Evolutionary conservation across 2,113 vertebrate genomes (phyloP).

Genomic region (Pelobates fuscus): DNA sequence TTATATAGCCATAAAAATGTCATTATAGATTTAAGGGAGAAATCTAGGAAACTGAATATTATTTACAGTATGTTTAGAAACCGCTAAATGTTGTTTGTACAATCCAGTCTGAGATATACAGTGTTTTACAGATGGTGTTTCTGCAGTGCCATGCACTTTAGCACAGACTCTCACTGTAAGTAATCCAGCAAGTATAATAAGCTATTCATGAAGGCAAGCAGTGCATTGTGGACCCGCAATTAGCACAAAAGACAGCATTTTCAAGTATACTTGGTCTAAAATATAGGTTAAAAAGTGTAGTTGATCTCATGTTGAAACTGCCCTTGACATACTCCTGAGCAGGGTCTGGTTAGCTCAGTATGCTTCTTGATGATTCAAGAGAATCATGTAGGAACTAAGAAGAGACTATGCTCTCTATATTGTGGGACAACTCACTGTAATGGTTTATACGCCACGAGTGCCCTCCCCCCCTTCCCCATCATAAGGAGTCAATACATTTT

Average conservation of each 20-base stretch:
- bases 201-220: slow-evolving; percentile 18
- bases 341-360: too few relatives aligned
- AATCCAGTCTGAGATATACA: neutral
- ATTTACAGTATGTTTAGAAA: slow-evolving; percentile 6
- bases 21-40: neutral
- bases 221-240: slow-evolving; percentile 14
- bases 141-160: slow-evolving; percentile 4
- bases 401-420: too few relatives aligned
- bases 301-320: too few relatives aligned
- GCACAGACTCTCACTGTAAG: slow-evolving; percentile 32
- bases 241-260: slow-evolving; percentile 2
- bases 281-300: too few relatives aligned
- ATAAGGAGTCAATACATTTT: too few relatives aligned
- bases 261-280: slow-evolving; percentile 2
- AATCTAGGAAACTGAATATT: slow-evolving; percentile 27
- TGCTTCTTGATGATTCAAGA: too few relatives aligned
- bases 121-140: slow-evolving; percentile 30
- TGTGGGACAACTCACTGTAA: too few relatives aligned
- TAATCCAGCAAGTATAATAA: slow-evolving; percentile 35
- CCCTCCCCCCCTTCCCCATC: too few relatives aligned
- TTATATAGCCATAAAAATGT: slow-evolving; percentile 1
- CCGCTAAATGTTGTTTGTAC: slow-evolving; percentile 14
- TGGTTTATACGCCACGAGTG: too few relatives aligned
- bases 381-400: too few relatives aligned
- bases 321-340: too few relatives aligned